Evolutionary conservation across 2,888 invertebrate genomes (phyloP).

Genomic region (Brachypalpus laphriformis): DNA sequence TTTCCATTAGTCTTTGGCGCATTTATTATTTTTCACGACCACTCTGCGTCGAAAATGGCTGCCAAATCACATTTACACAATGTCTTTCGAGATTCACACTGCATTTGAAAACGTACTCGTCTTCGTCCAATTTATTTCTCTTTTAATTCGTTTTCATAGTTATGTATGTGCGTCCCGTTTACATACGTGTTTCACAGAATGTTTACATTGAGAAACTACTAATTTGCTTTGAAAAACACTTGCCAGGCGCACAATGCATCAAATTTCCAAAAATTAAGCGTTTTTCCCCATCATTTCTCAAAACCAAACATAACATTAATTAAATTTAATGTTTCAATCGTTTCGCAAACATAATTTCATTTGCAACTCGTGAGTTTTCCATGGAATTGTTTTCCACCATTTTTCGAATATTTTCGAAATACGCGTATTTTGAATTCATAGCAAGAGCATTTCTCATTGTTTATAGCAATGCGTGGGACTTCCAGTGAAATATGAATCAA

Average conservation of each 20-base stretch:
- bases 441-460: background rate
- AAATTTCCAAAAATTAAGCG: too few species aligned
- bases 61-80: background rate
- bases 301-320: background rate
- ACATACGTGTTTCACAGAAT: background rate
- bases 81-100: background rate
- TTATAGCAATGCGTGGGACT: background rate
- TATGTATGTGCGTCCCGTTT: background rate
- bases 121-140: background rate
- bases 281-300: too few species aligned
- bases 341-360: background rate
- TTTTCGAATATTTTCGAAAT: slow-evolving; percentile 10
- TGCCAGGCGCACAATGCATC: background rate
- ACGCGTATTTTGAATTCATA: slow-evolving; percentile 21
- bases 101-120: background rate
- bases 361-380: background rate
- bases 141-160: background rate
- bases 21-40: background rate
- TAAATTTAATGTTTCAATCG: too few species aligned
- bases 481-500: slow-evolving; percentile 37
- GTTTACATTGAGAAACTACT: background rate
- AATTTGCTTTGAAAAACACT: background rate
- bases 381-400: slow-evolving; percentile 5
- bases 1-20: background rate
- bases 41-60: background rate